Evolutionary conservation across 2,888 invertebrate genomes (phyloP).

Genomic region (Eudemis profundana): DNA sequence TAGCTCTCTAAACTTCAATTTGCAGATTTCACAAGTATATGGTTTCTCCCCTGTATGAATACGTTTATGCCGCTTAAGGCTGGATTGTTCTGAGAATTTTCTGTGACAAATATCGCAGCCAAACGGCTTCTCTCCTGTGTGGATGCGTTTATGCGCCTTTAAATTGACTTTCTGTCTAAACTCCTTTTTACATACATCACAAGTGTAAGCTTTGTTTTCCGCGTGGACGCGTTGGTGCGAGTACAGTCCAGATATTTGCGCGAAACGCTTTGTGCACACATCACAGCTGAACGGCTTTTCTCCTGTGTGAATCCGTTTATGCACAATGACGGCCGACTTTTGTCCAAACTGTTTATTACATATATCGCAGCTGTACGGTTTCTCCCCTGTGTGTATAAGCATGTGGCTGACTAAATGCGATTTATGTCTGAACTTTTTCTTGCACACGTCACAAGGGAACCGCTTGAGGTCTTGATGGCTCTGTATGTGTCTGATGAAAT

Average conservation of each 20-base stretch:
- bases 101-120: slow-evolving; percentile 9
- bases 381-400: slow-evolving; percentile 9
- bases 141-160: slow-evolving; percentile 11
- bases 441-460: background rate
- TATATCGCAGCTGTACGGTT: slow-evolving; percentile 27
- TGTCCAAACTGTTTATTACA: slow-evolving; percentile 19
- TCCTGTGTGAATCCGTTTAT: slow-evolving; percentile 12
- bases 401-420: slow-evolving; percentile 3
- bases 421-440: slow-evolving; percentile 10
- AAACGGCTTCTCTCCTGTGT: slow-evolving; percentile 23
- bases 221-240: background rate
- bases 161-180: slow-evolving; percentile 19
- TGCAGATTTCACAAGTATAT: slow-evolving; percentile 9
- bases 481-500: slow-evolving; percentile 13
- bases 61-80: slow-evolving; percentile 18
- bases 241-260: background rate
- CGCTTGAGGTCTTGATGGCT: slow-evolving; percentile 5
- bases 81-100: slow-evolving; percentile 13
- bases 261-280: background rate
- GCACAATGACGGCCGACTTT: slow-evolving; percentile 5
- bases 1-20: slow-evolving; percentile 6
- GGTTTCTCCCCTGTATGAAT: slow-evolving; percentile 22
- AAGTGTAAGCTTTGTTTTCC: background rate
- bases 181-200: slow-evolving; percentile 14
- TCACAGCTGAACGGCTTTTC: background rate